These are phyloP conservation scores for Molossus molossus DNA, from an alignment of 2,797 vertebrate genomes.

Conservation along the genomic window DNA sequence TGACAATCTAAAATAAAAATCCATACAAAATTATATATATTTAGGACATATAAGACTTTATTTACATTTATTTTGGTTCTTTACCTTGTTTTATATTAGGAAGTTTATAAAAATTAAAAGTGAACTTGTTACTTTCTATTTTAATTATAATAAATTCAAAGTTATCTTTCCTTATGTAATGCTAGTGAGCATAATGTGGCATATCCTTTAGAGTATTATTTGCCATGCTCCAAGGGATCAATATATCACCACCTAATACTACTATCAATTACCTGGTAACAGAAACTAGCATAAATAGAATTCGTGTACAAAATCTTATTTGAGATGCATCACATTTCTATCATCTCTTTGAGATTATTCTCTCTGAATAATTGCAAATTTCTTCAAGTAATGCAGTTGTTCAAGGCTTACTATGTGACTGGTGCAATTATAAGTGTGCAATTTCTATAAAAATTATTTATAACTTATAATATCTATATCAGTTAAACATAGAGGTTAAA, in stretches of 20 bases:
- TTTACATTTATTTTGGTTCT: not conserved
- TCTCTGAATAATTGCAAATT: not conserved
- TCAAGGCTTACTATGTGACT: not conserved
- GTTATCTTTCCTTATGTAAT: not conserved
- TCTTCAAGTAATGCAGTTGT: not conserved
- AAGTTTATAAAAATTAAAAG: not conserved
- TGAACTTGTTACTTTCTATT: not conserved
- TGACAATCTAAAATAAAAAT: not conserved
- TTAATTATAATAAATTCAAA: not conserved
- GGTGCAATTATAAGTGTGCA: not conserved
- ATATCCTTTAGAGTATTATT: not conserved
- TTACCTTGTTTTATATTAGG: not conserved
- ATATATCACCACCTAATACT: not conserved
- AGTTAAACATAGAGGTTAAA: not conserved
- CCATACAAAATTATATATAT: not conserved
- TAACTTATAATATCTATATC: not conserved
- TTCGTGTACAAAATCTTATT: not conserved
- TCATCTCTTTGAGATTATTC: not conserved
- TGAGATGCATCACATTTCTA: not conserved
- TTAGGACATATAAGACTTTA: not conserved
- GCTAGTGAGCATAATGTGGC: not conserved
- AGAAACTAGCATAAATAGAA: not conserved
- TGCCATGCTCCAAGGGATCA: not conserved
- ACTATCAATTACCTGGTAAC: not conserved
- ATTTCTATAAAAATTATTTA: not conserved